Percentiles rank a stretch among this genome's conserved stretches.
phyloP scores from a whole-genome alignment of 2,888 invertebrate genomes.

The Dryocosmus kuriphilus region DNA sequence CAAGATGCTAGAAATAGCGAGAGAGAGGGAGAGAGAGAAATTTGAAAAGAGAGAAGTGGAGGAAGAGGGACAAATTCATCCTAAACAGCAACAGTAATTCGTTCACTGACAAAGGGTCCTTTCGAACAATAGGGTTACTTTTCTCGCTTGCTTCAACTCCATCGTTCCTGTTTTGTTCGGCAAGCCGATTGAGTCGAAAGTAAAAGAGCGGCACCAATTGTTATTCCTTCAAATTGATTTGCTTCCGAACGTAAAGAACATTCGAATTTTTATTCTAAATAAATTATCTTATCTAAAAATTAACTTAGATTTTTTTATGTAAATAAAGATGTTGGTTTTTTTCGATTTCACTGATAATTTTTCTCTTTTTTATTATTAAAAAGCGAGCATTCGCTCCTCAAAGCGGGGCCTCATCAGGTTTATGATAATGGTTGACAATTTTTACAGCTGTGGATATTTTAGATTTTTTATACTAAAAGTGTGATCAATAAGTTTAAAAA shows the following conservation, averaged over 20 bases:
- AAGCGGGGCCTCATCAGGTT: too few relatives aligned
- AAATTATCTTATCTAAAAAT: too few relatives aligned
- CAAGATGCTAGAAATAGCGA: neutral
- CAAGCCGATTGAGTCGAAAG: neutral
- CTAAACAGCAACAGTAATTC: conserved; percentile 70
- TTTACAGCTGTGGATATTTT: too few relatives aligned
- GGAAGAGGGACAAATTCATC: conserved; percentile 17
- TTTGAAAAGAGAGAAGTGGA: neutral
- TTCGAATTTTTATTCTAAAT: too few relatives aligned
- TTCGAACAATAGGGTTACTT: conserved; percentile 63
- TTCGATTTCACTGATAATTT: too few relatives aligned
- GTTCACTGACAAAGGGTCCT: conserved; percentile 67
- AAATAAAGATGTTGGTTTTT: too few relatives aligned
- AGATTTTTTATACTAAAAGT: too few relatives aligned
- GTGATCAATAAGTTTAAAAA: too few relatives aligned
- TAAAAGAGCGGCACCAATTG: neutral
- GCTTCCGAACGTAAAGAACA: neutral
- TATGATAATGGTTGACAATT: too few relatives aligned
- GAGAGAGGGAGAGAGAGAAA: neutral
- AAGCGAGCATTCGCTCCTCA: too few relatives aligned
- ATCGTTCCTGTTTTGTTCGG: neutral
- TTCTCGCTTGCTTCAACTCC: neutral
- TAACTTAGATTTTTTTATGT: too few relatives aligned
- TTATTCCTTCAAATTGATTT: neutral
- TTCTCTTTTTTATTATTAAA: too few relatives aligned